Evolutionary conservation across 1,140 invertebrate genomes (phyloP).

Genomic region (Lysiphlebus fabarum): DNA sequence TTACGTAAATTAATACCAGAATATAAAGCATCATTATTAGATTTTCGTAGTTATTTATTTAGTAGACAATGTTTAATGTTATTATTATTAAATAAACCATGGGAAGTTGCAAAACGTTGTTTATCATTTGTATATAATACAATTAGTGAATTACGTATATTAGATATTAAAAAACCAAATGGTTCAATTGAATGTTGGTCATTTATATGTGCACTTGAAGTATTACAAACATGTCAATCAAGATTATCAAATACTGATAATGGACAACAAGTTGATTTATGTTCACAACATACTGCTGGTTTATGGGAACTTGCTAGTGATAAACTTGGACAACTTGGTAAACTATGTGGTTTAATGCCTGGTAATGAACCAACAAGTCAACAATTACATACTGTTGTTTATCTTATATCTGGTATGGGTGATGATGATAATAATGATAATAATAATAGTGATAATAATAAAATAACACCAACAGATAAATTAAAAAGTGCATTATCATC

Average conservation of each 20-base stretch:
- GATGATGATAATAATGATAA: constrained; percentile 58
- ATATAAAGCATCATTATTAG: constrained; percentile 74
- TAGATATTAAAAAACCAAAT: constrained; percentile 73
- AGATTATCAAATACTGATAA: constrained; percentile 64
- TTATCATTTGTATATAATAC: constrained; percentile 84
- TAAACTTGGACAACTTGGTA: constrained; percentile 85
- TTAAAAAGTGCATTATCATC: constrained; percentile 89
- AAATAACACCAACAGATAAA: constrained; percentile 72
- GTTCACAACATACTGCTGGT: constrained; percentile 84
- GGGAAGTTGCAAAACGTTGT: constrained; percentile 82
- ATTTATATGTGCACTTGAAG: constrained; percentile 86
- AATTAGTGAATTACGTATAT: constrained; percentile 72
- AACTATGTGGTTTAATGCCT: constrained; percentile 88
- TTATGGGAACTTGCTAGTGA: constrained; percentile 90
- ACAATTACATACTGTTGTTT: constrained; percentile 86
- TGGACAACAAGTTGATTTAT: constrained; percentile 62
- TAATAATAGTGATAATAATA: constrained; percentile 51
- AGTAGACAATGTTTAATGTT: constrained; percentile 88
- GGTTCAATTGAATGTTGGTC: constrained; percentile 91
- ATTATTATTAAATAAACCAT: constrained; percentile 71
- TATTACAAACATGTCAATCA: constrained; percentile 73
- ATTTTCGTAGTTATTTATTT: constrained; percentile 93
- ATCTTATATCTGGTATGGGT: constrained; percentile 84
- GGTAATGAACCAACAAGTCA: constrained; percentile 77
- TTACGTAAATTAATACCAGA: constrained; percentile 68